A percentile compares a stretch with the other conserved stretches of the same genome.
Evolutionary conservation across 2,888 invertebrate genomes (phyloP).

Genomic region (Gymnocheta viridis): DNA sequence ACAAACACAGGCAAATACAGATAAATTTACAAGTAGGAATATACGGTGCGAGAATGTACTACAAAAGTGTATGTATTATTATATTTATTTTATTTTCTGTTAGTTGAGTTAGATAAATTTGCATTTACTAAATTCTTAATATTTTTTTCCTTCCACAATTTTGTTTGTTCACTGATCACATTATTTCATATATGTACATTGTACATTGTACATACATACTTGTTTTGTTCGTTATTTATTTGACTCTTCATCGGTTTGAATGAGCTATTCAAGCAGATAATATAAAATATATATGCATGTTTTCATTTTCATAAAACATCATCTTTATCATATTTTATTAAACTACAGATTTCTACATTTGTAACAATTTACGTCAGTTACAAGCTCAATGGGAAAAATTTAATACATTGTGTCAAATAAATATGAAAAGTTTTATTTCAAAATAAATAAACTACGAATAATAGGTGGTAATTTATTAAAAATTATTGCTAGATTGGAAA

Average conservation of each 20-base stretch:
- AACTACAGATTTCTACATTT: conserved; percentile 20
- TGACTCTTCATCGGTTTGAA: neutral
- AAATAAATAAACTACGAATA: neutral
- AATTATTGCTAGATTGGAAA: neutral
- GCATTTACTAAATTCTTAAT: neutral
- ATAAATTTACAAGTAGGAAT: neutral
- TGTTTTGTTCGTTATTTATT: neutral
- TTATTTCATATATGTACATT: neutral
- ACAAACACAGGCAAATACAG: neutral
- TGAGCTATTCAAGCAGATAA: neutral
- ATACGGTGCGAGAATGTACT: neutral
- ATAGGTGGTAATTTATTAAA: neutral
- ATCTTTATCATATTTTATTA: conserved; percentile 29
- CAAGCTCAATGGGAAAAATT: neutral
- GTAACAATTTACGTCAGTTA: conserved; percentile 14
- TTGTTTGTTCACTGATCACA: neutral
- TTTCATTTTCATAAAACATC: neutral
- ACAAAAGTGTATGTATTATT: neutral
- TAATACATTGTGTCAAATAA: neutral
- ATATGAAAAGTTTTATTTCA: neutral
- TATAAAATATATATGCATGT: neutral
- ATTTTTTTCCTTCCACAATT: neutral
- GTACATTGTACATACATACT: too few relatives aligned
- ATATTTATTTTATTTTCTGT: neutral
- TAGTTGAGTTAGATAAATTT: neutral